These are phyloP conservation scores for Daphoenositta chrysoptera DNA, from an alignment of 2,113 vertebrate species.

Conservation along the genomic window DNA sequence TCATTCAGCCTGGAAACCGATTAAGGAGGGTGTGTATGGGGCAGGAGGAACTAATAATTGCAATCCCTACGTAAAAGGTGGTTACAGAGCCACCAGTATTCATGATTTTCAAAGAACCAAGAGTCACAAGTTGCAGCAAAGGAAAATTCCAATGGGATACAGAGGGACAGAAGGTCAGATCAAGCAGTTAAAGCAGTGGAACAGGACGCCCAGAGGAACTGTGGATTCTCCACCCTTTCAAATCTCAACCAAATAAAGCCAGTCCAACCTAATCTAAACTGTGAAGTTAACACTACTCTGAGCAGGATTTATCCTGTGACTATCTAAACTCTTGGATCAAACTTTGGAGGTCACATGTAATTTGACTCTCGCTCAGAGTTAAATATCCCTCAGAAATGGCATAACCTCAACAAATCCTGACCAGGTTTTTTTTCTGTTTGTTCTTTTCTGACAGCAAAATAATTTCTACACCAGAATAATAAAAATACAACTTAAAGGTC, in stretches of 20 bases:
- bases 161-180: background rate
- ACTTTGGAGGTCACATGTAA: background rate
- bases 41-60: background rate
- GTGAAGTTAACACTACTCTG: background rate
- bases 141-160: background rate
- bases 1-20: background rate
- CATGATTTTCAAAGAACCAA: background rate
- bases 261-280: background rate
- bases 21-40: background rate
- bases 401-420: background rate
- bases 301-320: background rate
- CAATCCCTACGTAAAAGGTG: background rate
- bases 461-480: background rate
- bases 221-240: background rate
- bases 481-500: background rate
- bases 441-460: background rate
- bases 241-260: background rate
- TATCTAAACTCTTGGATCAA: background rate
- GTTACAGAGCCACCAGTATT: background rate
- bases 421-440: background rate
- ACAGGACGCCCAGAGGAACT: background rate
- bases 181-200: background rate
- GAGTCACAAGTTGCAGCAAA: background rate
- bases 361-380: background rate
- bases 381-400: background rate